Conservation (phyloP, 1,140 invertebrate species). For the Megalopta genalis region DNA sequence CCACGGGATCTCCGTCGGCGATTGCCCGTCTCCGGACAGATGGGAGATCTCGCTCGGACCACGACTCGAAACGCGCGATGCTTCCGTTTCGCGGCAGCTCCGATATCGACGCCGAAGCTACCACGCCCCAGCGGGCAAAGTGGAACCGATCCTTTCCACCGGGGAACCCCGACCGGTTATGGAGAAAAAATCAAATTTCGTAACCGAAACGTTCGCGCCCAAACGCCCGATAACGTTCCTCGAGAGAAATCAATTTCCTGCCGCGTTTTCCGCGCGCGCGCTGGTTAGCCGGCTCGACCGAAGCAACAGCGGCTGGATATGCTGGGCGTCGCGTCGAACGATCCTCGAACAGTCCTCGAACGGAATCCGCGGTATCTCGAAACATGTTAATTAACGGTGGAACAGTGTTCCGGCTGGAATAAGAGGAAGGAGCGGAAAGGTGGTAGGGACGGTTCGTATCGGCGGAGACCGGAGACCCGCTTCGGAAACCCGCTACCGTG, state of each 20-base stretch:
- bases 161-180: no score
- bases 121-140: not conserved
- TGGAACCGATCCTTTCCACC: not conserved
- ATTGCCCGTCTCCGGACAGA: constrained; percentile 43
- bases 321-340: no score
- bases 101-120: constrained; percentile 4
- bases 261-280: not conserved
- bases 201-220: not conserved
- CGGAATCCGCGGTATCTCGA: not conserved
- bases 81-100: constrained; percentile 18
- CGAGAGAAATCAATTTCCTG: not conserved
- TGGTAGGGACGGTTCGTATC: not conserved
- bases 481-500: not conserved
- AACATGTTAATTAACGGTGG: not conserved
- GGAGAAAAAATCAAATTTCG: no score
- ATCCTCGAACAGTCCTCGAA: not conserved
- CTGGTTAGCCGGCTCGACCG: not conserved
- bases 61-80: not conserved
- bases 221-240: not conserved
- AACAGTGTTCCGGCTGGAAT: not conserved
- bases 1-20: constrained; percentile 51
- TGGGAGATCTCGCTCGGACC: constrained; percentile 17
- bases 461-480: not conserved
- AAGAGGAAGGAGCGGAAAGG: not conserved
- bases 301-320: no score